Conservation (phyloP, 2,113 vertebrate genomes). For the Percina caprodes region DNA sequence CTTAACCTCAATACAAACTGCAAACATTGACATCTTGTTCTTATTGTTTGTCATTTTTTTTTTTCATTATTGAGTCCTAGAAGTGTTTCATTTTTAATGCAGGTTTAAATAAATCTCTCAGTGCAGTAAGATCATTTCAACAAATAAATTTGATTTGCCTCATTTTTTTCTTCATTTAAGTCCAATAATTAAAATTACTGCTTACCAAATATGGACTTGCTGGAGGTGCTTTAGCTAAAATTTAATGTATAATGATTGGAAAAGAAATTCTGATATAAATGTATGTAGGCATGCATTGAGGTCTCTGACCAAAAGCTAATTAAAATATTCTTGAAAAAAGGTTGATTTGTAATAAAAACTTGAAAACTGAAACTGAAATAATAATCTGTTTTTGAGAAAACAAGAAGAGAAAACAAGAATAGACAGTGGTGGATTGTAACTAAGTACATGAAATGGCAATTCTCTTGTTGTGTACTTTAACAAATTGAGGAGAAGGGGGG, state of each 20-base stretch:
- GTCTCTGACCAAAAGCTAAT: too few species aligned
- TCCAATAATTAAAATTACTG: not conserved
- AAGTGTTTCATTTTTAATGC: not conserved
- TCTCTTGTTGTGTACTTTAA: not conserved
- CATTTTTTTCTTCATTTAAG: too few species aligned
- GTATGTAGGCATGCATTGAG: not conserved
- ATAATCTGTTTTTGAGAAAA: not conserved
- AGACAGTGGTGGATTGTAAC: too few species aligned
- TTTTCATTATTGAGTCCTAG: not conserved
- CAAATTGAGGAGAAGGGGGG: not conserved
- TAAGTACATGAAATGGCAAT: not conserved
- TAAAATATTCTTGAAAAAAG: not conserved
- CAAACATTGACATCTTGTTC: not conserved
- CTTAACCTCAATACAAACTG: not conserved
- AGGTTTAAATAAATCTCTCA: not conserved
- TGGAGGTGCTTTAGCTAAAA: not conserved
- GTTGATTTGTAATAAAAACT: not conserved
- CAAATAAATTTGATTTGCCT: too few species aligned
- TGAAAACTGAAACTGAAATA: not conserved
- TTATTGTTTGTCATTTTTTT: not conserved
- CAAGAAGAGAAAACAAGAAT: not conserved
- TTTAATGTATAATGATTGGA: not conserved
- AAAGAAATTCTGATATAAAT: too few species aligned
- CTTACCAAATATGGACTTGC: not conserved
- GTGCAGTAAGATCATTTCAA: not conserved